phyloP scores from a whole-genome alignment of 2,888 invertebrate species.

The Acheta domesticus region DNA sequence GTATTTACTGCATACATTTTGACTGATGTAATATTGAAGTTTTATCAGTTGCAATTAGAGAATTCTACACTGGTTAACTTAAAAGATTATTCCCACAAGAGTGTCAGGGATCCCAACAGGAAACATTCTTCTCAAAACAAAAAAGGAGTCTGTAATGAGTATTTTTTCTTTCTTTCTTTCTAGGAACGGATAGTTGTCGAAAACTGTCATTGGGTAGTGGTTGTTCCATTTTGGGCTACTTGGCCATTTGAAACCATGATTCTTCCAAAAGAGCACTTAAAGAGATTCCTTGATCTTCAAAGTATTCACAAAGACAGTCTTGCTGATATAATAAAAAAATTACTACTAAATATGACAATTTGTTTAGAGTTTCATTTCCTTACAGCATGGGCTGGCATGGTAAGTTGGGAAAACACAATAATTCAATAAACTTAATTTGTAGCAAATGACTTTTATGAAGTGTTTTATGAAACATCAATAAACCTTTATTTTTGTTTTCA shows the following conservation, averaged over 20 bases:
- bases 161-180: constrained; percentile 34
- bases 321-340: constrained; percentile 73
- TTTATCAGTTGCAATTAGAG: too few relatives aligned
- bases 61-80: too few relatives aligned
- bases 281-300: constrained; percentile 73
- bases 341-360: constrained; percentile 89
- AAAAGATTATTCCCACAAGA: too few relatives aligned
- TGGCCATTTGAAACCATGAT: constrained; percentile 93
- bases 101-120: too few relatives aligned
- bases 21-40: too few relatives aligned
- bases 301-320: constrained; percentile 64
- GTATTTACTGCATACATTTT: too few relatives aligned
- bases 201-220: constrained; percentile 82
- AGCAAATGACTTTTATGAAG: too few relatives aligned
- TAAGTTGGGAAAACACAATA: constrained; percentile 45
- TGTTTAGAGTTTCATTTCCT: constrained; percentile 87
- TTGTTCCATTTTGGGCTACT: constrained; percentile 96
- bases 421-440: too few relatives aligned
- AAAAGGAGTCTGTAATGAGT: neutral
- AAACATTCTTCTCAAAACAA: neutral
- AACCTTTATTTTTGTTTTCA: too few relatives aligned
- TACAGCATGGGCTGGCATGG: constrained; percentile 99
- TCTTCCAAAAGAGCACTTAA: constrained; percentile 70
- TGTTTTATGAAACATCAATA: too few relatives aligned
- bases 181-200: constrained; percentile 80